Evolutionary conservation across 2,888 invertebrate species (phyloP).

Genomic region (Drosophila falleni): DNA sequence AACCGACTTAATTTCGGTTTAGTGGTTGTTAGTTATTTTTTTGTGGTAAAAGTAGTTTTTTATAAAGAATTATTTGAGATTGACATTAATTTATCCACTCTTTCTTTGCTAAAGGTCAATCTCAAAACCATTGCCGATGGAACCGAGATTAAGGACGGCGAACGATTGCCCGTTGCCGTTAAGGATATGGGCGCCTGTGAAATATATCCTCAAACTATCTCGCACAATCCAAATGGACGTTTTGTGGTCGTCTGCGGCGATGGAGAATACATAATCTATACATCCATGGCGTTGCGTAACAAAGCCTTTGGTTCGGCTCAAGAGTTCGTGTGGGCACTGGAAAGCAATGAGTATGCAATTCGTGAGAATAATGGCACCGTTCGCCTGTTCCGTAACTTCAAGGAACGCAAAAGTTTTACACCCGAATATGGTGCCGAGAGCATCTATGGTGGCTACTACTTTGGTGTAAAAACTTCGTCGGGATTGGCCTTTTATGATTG

Average conservation of each 20-base stretch:
- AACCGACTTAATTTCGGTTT: neutral
- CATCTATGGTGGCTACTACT: conserved; percentile 96
- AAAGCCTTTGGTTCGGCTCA: conserved; percentile 99
- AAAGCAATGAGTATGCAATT: conserved; percentile 96
- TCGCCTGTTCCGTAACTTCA: conserved; percentile 99
- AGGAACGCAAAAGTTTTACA: conserved; percentile 97
- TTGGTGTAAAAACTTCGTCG: conserved; percentile 96
- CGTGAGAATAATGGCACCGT: conserved; percentile 96
- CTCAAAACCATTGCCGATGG: conserved; percentile 85
- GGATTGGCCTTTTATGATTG: conserved; percentile 98
- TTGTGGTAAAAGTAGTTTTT: neutral
- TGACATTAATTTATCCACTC: neutral
- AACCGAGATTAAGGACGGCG: conserved; percentile 94
- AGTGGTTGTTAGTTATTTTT: neutral
- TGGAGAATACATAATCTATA: conserved; percentile 99
- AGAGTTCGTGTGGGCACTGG: conserved; percentile 99
- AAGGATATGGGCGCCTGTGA: conserved; percentile 99
- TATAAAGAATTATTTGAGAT: neutral
- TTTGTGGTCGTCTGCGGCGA: conserved; percentile 98
- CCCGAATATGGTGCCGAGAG: conserved; percentile 99
- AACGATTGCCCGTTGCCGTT: conserved; percentile 95
- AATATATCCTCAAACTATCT: conserved; percentile 99
- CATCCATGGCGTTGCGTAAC: conserved; percentile 99
- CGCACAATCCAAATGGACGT: conserved; percentile 99
- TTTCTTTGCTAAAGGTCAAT: conserved; percentile 71